These are phyloP conservation scores for Doryteuthis pealeii DNA, from an alignment of 1,140 invertebrate genomes.

Conservation along the genomic window DNA sequence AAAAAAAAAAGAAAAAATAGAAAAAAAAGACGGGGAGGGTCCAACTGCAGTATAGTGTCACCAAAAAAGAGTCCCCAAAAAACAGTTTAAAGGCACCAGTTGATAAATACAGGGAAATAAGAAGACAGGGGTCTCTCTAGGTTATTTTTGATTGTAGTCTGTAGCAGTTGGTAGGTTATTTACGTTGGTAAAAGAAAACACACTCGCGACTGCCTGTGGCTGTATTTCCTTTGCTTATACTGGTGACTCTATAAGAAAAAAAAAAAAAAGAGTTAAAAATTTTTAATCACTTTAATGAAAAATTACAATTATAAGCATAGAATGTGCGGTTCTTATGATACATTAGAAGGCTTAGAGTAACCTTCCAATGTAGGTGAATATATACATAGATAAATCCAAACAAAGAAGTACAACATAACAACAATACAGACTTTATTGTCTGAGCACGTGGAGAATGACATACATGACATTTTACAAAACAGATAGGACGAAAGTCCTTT, in stretches of 20 bases:
- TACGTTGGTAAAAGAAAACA: not conserved
- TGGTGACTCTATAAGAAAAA: not conserved
- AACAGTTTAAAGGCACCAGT: slow-evolving; percentile 1
- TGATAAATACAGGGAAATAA: not conserved
- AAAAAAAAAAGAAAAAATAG: too few species aligned
- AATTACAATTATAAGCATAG: not conserved
- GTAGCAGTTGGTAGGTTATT: not conserved
- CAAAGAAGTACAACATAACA: not conserved
- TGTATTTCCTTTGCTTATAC: not conserved
- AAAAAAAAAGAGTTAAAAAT: not conserved
- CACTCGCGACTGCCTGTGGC: slow-evolving; percentile 1
- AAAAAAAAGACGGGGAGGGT: too few species aligned
- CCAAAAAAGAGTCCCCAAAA: too few species aligned
- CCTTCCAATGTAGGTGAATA: not conserved
- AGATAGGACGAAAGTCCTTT: too few species aligned
- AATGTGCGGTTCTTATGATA: too few species aligned
- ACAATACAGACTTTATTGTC: not conserved
- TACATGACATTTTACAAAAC: too few species aligned
- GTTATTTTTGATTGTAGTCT: not conserved
- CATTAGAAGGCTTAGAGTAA: too few species aligned
- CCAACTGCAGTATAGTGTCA: too few species aligned
- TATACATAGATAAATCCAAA: not conserved
- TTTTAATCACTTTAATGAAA: not conserved
- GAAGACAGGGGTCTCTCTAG: not conserved
- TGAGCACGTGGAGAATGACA: too few species aligned